Evolutionary conservation across 2,797 vertebrate species (phyloP).

Genomic region (Tarsius wallacei): DNA sequence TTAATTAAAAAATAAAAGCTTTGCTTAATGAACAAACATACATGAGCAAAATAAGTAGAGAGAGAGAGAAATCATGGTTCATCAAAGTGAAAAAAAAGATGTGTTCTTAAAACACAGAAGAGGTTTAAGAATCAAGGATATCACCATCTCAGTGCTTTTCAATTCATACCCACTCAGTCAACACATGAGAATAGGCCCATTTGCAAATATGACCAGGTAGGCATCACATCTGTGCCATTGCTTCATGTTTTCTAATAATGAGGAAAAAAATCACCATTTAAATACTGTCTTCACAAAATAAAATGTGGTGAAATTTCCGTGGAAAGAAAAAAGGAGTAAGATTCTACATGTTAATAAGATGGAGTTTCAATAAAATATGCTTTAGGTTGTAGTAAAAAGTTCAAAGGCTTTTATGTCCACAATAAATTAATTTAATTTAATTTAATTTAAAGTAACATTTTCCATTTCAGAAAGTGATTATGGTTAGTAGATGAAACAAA

Average conservation of each 20-base stretch:
- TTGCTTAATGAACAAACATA: background rate
- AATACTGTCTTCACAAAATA: conserved; percentile 16
- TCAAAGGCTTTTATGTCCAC: background rate
- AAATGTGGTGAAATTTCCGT: background rate
- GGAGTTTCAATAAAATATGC: conserved; percentile 15
- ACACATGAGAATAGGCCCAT: conserved; percentile 67
- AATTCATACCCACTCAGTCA: conserved; percentile 70
- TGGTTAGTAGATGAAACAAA: background rate
- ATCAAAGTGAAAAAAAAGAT: conserved; percentile 33
- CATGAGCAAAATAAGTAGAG: background rate
- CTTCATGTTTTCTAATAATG: conserved; percentile 37
- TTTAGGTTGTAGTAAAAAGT: background rate
- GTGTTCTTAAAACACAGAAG: conserved; percentile 61
- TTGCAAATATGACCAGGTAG: conserved; percentile 65
- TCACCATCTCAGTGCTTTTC: conserved; percentile 41
- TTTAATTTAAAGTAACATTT: background rate
- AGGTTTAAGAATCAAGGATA: conserved; percentile 61
- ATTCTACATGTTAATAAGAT: background rate
- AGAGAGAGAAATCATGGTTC: background rate
- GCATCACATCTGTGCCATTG: background rate
- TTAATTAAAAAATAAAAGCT: too few relatives aligned
- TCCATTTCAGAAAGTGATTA: background rate
- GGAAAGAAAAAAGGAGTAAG: background rate
- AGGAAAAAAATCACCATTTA: conserved; percentile 55
- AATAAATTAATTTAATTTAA: conserved; percentile 21